Conservation (phyloP, 2,888 invertebrate genomes). For the Danaus chrysippus region DNA sequence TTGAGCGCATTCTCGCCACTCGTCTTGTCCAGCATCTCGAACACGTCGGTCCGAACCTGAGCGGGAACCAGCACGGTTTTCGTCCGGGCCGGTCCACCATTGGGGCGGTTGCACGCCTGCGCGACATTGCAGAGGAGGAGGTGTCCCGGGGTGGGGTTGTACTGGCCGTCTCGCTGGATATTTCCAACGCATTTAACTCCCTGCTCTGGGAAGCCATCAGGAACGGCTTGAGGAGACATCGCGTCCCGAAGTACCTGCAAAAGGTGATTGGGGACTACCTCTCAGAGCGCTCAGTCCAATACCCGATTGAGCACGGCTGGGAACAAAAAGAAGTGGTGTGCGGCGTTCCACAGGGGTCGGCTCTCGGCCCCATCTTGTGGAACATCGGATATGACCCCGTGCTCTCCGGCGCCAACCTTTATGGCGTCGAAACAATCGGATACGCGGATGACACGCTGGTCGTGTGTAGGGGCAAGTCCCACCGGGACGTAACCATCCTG, state of each 20-base stretch:
- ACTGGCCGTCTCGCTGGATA: constrained; percentile 32
- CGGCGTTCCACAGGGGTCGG: constrained; percentile 4
- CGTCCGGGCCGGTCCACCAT: constrained; percentile 22
- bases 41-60: constrained; percentile 17
- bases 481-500: too few species aligned
- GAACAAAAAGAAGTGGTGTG: too few species aligned
- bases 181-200: constrained; percentile 35
- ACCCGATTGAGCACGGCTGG: too few species aligned
- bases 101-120: constrained; percentile 16
- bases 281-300: constrained; percentile 10
- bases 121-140: constrained; percentile 13
- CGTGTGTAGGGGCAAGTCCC: too few species aligned
- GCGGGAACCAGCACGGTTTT: constrained; percentile 15
- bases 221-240: constrained; percentile 29
- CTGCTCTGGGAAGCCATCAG: constrained; percentile 33
- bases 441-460: background rate
- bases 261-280: constrained; percentile 21
- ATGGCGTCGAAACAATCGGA: background rate
- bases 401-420: background rate
- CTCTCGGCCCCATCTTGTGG: background rate
- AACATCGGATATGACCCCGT: background rate
- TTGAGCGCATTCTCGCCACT: constrained; percentile 28
- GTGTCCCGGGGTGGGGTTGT: constrained; percentile 22
- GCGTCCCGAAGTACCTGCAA: constrained; percentile 28
- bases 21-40: constrained; percentile 20